phyloP scores from a whole-genome alignment of 2,113 vertebrate genomes.

The Antechinus flavipes region DNA sequence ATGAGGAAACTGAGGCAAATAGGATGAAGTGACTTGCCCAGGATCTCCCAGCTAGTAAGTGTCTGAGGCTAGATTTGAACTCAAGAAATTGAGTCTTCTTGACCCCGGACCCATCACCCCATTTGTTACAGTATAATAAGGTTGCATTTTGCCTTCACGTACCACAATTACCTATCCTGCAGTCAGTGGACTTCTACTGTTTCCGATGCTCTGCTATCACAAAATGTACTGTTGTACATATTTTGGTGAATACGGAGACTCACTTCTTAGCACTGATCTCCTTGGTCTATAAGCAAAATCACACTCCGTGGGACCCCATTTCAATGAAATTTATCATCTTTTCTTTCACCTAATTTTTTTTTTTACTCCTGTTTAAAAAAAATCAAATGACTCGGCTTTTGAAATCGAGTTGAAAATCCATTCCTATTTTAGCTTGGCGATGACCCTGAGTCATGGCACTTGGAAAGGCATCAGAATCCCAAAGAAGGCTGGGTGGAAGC shows the following conservation, averaged over 20 bases:
- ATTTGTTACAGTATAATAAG: background rate
- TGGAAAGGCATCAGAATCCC: background rate
- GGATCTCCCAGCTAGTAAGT: too few species aligned
- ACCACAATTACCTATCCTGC: background rate
- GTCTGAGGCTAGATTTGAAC: too few species aligned
- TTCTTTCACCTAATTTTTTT: too few species aligned
- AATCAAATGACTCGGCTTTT: background rate
- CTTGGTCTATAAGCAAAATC: background rate
- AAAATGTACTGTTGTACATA: background rate
- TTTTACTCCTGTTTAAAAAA: background rate
- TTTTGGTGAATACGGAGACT: background rate
- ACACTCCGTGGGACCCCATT: too few species aligned
- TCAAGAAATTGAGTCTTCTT: too few species aligned
- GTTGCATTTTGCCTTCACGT: background rate
- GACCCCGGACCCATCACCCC: too few species aligned
- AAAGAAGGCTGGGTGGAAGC: background rate
- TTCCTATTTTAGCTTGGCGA: background rate
- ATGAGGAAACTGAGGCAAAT: too few species aligned
- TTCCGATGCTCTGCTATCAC: background rate
- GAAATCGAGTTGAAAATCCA: background rate
- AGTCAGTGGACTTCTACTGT: background rate
- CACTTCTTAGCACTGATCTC: background rate
- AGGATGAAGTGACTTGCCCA: too few species aligned
- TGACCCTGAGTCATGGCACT: background rate
- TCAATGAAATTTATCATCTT: too few species aligned